Base-by-base conservation (phyloP, 2,888 invertebrate genomes). In the Phyto melanocephala region DNA sequence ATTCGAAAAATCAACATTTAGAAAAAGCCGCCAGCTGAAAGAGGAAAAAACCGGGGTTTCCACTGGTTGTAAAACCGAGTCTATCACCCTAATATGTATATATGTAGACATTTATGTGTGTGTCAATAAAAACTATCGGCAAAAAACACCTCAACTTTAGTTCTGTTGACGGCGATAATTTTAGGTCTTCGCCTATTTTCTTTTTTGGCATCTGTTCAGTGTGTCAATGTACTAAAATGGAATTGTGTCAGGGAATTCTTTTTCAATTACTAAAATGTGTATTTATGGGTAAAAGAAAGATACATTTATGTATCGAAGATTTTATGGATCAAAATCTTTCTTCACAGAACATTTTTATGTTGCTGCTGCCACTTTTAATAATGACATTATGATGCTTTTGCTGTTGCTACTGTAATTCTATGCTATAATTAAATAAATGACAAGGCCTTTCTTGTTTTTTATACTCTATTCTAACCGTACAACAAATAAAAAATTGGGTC, bases 211-310 rank as follows among this genome's bases (percentile, higher is more conserved):
- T 17, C 15, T 33, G 5, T 20, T 65, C 5, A 54, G 15, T 56
- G 47, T 68, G 77, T 15, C 77, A 60, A 24, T 52, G 56, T 78
- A 67, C 52, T 40, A 35, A 37, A 65, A 37, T 42, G 78, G 74
- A 78, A 81, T 58, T 81, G 81, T 81, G 81, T 81, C 81, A 78
- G 78, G 60, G 37, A 75, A 70, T 65, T 75, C 50, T 56, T 37
- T 52, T 63, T 58, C 74, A 70, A 58, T 78, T 42, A 67, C 17
- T n/a, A 22, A 1, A 54, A 77, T 45, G 15, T 54, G 13, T 78
- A 40, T 68, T 33, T 67, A 17, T 58, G 33, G 35, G 10, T 22
- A 15, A 17, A 22, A 60, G 52, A n/a, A n/a, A n/a, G n/a, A n/a
- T n/a, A n/a, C n/a, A 13, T 35, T 22, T 13, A 42, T 63, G 24